phyloP scores from a whole-genome alignment of 1,140 invertebrate genomes.

The Heliconius hermathena region DNA sequence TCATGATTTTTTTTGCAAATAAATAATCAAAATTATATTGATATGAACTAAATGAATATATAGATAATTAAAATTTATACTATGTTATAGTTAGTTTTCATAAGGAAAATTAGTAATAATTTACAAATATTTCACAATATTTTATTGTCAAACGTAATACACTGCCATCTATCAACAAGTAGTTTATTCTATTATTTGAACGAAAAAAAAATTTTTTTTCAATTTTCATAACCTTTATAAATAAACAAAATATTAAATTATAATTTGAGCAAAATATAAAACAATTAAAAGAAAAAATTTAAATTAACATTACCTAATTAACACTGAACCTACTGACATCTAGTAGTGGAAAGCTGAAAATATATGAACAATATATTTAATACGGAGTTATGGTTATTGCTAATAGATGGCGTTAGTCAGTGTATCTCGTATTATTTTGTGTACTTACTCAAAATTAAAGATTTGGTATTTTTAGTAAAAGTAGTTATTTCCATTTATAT shows the following conservation, averaged over 20 bases:
- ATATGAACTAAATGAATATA: too few relatives aligned
- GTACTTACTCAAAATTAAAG: too few relatives aligned
- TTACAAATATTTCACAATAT: background rate
- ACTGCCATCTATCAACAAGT: conserved; percentile 3
- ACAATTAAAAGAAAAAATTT: background rate
- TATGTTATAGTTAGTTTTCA: too few relatives aligned
- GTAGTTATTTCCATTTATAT: too few relatives aligned
- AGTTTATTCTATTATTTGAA: background rate
- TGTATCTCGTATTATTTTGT: too few relatives aligned
- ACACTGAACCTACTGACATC: background rate
- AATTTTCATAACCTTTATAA: background rate
- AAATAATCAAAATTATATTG: too few relatives aligned
- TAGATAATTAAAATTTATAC: too few relatives aligned
- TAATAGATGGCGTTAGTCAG: background rate
- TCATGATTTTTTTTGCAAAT: background rate
- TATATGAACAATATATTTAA: background rate
- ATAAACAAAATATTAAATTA: background rate
- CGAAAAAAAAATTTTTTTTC: background rate
- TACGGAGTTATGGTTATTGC: background rate
- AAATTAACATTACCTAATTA: background rate
- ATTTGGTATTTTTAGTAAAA: too few relatives aligned
- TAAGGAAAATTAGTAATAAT: too few relatives aligned
- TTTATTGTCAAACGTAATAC: background rate
- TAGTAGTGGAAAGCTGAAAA: background rate
- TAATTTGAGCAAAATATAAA: background rate